Conservation (phyloP, 2,113 vertebrate species). For the Forbesichthys agassizii region DNA sequence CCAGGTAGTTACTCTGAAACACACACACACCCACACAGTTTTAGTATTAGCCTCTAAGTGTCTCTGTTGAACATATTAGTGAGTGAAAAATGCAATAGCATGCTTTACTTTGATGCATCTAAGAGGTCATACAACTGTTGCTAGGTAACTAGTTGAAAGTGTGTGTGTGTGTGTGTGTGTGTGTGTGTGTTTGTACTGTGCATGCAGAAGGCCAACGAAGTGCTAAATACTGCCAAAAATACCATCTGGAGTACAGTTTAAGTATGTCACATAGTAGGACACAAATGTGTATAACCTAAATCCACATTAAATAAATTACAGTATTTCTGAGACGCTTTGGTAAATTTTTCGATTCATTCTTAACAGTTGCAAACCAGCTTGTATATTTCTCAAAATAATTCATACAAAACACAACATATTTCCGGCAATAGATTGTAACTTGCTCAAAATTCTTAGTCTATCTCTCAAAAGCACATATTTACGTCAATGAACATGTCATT, state of each 20-base stretch:
- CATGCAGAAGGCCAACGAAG: slow-evolving; percentile 12
- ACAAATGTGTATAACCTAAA: background rate
- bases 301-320: no score
- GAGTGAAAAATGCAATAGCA: background rate
- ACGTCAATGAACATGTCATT: no score
- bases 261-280: background rate
- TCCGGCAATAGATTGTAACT: no score
- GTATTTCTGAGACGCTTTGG: no score
- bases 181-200: slow-evolving; percentile 8
- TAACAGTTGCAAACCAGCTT: no score
- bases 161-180: background rate
- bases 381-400: no score
- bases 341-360: no score
- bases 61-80: slow-evolving; percentile 18
- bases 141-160: slow-evolving; percentile 49
- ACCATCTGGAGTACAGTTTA: slow-evolving; percentile 51
- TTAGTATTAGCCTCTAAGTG: slow-evolving; percentile 17
- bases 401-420: no score
- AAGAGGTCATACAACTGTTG: slow-evolving; percentile 51
- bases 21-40: slow-evolving; percentile 39
- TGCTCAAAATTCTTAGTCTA: no score
- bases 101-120: slow-evolving; percentile 30
- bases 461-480: no score
- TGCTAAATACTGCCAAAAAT: slow-evolving; percentile 18
- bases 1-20: slow-evolving; percentile 93